These are phyloP conservation scores for Archilochus colubris DNA, from an alignment of 2,113 vertebrate species.

Conservation along the genomic window DNA sequence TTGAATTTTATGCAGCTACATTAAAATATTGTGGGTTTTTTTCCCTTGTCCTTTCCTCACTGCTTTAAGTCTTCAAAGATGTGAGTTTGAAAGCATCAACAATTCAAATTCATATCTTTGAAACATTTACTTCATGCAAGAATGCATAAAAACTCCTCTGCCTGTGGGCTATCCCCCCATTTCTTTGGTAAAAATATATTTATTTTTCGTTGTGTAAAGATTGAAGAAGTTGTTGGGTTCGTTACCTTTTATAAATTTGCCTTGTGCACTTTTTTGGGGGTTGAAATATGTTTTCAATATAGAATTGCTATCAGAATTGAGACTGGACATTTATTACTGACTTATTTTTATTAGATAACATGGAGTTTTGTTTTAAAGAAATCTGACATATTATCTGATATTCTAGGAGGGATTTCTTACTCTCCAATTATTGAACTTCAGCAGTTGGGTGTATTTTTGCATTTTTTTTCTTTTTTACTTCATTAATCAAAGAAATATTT, in stretches of 20 bases:
- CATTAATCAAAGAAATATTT: neutral
- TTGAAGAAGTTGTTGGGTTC: neutral
- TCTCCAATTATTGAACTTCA: neutral
- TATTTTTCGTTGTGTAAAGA: slow-evolving; percentile 1
- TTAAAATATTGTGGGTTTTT: neutral
- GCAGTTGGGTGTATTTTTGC: neutral
- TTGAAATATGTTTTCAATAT: neutral
- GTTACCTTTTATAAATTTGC: neutral
- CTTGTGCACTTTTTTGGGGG: neutral
- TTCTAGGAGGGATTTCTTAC: neutral
- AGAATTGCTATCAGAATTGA: neutral
- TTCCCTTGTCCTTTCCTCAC: neutral
- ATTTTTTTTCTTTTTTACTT: neutral
- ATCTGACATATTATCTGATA: neutral
- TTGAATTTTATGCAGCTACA: slow-evolving; percentile 29
- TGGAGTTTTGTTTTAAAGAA: neutral
- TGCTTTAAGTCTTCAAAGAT: slow-evolving; percentile 28
- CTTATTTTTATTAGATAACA: neutral
- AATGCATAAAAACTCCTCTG: slow-evolving; percentile 25
- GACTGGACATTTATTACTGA: neutral
- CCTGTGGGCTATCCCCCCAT: neutral
- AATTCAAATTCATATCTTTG: slow-evolving; percentile 38
- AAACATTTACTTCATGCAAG: neutral
- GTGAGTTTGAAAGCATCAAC: neutral
- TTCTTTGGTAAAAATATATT: neutral